Base-by-base conservation (phyloP, 2,888 invertebrate genomes). In the Hydroisotoma schaefferi region DNA sequence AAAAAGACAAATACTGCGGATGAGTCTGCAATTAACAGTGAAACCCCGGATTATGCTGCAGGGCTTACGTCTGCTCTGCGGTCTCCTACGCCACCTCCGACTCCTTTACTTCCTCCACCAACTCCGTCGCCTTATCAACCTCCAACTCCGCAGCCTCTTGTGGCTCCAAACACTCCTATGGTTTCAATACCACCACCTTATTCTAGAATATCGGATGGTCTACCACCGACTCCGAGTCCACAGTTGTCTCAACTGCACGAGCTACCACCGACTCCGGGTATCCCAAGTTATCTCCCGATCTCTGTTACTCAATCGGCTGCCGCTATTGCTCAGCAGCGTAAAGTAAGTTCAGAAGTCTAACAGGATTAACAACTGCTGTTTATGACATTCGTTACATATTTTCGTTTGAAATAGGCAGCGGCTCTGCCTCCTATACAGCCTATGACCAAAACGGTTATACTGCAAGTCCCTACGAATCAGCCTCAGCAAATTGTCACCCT, bases 21-120 rank as follows among this genome's bases (percentile, higher is more conserved):
- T 27, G 71, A 65, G 48, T 48, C 74, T 6, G 69, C 73, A n/a
- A 68, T 58, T 38, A 25, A 57, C 5, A 52, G 59, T 20, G 76
- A 80, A 22, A 88, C 90, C 5, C 90, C 90, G 0, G 90, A 91
- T 76, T 91, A 91, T 76, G 90, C 90, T 10, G 87, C 87, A 55
- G 89, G 89, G 12, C 79, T 90, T 27, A 81, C 84, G 57, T 80
- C 82, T 2, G 71, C 73, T 1, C 73, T 75, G 15, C 69, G 74
- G 20, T 76, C 54, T 74, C 76, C 59, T 64, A 75, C 59, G 73
- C 76, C 55, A 73, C 76, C 58, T 65, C 73, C 63, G 74, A 74
- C 61, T 64, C 75, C 28, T 38, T 18, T 63, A 0, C 65, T 74
- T 53, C 74, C 76, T 33, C 75, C 76, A 43, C 73, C 75, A 10